Evolutionary conservation across 2,797 vertebrate species (phyloP).

Genomic region (Urocyon cinereoargenteus): DNA sequence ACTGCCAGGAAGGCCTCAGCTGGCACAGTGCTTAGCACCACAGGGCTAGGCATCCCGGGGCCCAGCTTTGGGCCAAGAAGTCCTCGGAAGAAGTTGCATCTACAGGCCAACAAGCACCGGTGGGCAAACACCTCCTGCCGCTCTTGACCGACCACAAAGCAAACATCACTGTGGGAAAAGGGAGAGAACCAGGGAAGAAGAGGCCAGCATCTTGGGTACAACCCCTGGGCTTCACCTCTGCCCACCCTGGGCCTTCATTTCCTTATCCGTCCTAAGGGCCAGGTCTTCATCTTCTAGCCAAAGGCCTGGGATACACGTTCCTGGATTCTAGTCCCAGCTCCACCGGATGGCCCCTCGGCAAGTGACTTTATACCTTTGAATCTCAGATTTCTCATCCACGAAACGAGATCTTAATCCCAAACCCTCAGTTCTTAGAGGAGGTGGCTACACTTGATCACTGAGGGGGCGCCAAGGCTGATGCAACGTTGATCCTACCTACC

Average conservation of each 20-base stretch:
- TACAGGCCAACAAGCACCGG: conserved; percentile 88
- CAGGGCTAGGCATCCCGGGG: conserved; percentile 74
- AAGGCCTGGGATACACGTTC: background rate
- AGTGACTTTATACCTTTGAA: conserved; percentile 1
- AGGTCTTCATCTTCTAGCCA: background rate
- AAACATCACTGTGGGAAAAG: conserved; percentile 85
- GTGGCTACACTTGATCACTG: background rate
- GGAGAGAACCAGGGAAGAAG: background rate
- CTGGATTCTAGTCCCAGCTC: conserved; percentile 4
- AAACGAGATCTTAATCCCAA: background rate
- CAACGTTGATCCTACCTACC: background rate
- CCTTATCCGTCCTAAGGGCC: background rate
- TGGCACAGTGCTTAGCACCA: conserved; percentile 87
- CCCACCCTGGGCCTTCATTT: background rate
- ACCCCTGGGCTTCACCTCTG: background rate
- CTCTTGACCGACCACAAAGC: conserved; percentile 89
- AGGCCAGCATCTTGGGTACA: background rate
- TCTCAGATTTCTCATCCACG: background rate
- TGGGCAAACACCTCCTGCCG: conserved; percentile 88
- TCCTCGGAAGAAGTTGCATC: conserved; percentile 87
- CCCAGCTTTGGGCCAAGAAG: conserved; percentile 83
- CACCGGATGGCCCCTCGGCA: background rate
- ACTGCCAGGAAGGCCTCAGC: conserved; percentile 88
- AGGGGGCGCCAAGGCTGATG: background rate
- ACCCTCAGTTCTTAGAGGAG: background rate